These are phyloP conservation scores for Sebastes kiyomatsui DNA, from an alignment of 2,797 vertebrate genomes.

Conservation along the genomic window DNA sequence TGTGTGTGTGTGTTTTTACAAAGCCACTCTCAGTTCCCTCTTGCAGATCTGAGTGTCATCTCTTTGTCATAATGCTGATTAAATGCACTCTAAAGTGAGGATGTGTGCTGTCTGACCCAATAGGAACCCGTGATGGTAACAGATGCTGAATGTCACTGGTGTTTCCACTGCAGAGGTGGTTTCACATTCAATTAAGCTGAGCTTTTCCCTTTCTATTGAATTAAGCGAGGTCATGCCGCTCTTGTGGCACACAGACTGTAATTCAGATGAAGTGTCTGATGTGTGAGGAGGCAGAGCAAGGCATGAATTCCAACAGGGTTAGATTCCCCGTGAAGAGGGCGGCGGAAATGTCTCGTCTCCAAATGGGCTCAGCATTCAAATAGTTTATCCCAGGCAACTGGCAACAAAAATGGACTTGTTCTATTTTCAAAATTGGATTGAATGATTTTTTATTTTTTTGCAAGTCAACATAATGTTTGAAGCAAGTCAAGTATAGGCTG, in stretches of 20 bases:
- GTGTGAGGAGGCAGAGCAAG: constrained; percentile 29
- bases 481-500: neutral
- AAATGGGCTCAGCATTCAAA: neutral
- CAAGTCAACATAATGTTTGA: neutral
- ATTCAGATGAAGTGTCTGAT: constrained; percentile 49
- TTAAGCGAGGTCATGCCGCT: constrained; percentile 56
- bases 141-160: constrained; percentile 39
- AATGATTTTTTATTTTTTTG: neutral
- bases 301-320: constrained; percentile 32
- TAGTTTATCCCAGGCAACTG: neutral
- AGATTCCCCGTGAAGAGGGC: constrained; percentile 21
- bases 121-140: constrained; percentile 26
- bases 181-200: constrained; percentile 62
- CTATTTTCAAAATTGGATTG: neutral
- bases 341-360: neutral
- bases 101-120: constrained; percentile 37
- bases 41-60: constrained; percentile 9
- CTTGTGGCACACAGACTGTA: constrained; percentile 40
- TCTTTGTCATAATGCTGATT: constrained; percentile 36
- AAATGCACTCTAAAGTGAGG: constrained; percentile 30
- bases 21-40: constrained; percentile 31
- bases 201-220: constrained; percentile 51
- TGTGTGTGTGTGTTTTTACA: neutral
- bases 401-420: neutral
- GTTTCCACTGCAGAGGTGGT: constrained; percentile 53